Evolutionary conservation across 2,888 invertebrate genomes (phyloP), one percentile per base, ranked within the genome.

Genomic region (Erebia palarica): DNA sequence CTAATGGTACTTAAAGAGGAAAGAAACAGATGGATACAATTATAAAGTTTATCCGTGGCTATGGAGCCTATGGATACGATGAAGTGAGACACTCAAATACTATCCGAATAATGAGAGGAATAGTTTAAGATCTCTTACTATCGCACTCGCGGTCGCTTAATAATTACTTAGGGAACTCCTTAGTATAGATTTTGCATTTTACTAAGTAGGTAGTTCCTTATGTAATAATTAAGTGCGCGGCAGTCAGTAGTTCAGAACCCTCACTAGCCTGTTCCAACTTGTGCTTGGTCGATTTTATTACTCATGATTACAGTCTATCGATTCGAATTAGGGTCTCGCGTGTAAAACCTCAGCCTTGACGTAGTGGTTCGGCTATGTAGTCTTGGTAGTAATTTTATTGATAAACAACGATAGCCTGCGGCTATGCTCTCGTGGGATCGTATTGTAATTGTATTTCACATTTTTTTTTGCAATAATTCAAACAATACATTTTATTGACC

Each of bases 271-370:
- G 1, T 47, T 21, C 8, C 2, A 49, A 49, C 47, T 49, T 21
- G 18, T 21, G 11, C 63, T 63, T 63, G 49, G 47, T 63, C 49
- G 63, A 63, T 63, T 58, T 73, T 70, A 70, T 73, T 59, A 59
- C 67, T 73, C 72, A 53, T 67, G 63, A 73, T 73, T 67, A 73
- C 64, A 55, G 53, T 63, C 27, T 73, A 73, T 73, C 66, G 72
- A 73, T 73, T 67, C 49, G 47, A 73, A 65, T 72, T 69, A 73
- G 67, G 70, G 66, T 67, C 64, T 70, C 47, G 72, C 72, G 72
- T 72, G 72, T 16, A 51, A n/a, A 44, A 44, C 61, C 44, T 14
- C 61, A 66, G 69, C 69, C 60, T 63, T 63, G 69, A 49, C 65
- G 61, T 44, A 18, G 44, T 18, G 11, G 61, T 13, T 47, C 18